Base-by-base conservation (phyloP, 2,888 invertebrate species). In the Neria commutata region DNA sequence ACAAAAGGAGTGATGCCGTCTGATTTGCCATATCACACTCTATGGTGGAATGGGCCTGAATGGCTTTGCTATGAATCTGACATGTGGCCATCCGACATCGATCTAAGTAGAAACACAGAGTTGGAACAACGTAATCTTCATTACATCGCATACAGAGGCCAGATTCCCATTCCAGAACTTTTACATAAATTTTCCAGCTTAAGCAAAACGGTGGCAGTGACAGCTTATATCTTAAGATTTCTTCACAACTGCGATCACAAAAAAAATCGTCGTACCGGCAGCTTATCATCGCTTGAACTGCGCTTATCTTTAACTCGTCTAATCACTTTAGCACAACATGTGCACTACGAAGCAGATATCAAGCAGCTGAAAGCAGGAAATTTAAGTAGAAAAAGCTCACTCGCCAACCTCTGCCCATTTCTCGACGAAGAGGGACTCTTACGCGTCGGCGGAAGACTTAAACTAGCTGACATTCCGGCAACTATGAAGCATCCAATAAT, bases 41-140 rank as follows among this genome's bases (percentile, higher is more conserved):
- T 65, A 3, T 70, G 69, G 70, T 67, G 67, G 65, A 54, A 58
- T 16, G 68, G 68, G 5, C 71, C 69, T 11, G 17, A 34, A n/a
- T 54, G 19, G 26, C 37, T 40, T 24, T 26, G 1, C 19, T 23
- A 24, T 23, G 37, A 37, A 45, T 21, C 8, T 24, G 16, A 24
- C 42, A 21, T 14, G n/a, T 14, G n/a, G 37, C 37, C 37, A n/a
- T 14, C 37, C n/a, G n/a, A n/a, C n/a, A 37, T n/a, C 3, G n/a
- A n/a, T 37, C n/a, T 4, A 14, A 37, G 4, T 37, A 6, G 4
- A 11, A n/a, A 37, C n/a, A 5, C n/a, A n/a, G 37, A 37, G n/a
- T n/a, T n/a, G n/a, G n/a, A n/a, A n/a, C n/a, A n/a, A n/a, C n/a
- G n/a, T n/a, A n/a, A n/a, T n/a, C n/a, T n/a, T n/a, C n/a, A n/a